A percentile compares a stretch with the other conserved stretches of the same genome.
These are phyloP conservation scores for Cichladusa arquata DNA, from an alignment of 2,113 vertebrate genomes.

Conservation along the genomic window DNA sequence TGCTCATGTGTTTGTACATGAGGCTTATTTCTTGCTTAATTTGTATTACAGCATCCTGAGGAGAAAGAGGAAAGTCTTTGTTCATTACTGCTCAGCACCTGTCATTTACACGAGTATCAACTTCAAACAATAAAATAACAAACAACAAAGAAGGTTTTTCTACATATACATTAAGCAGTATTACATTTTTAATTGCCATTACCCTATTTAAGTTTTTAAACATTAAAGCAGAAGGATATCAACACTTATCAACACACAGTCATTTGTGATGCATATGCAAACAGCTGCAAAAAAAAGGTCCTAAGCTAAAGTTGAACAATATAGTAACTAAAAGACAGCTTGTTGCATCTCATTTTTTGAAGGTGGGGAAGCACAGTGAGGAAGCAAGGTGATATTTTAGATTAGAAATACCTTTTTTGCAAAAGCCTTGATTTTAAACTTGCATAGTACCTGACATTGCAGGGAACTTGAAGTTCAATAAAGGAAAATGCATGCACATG, in stretches of 20 bases:
- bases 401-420: neutral
- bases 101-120: neutral
- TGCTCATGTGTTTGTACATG: neutral
- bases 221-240: neutral
- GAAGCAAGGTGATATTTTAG: neutral
- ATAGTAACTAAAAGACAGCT: neutral
- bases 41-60: neutral
- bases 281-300: neutral
- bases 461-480: constrained; percentile 30
- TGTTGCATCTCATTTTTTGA: neutral
- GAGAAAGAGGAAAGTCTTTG: neutral
- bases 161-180: neutral
- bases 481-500: neutral
- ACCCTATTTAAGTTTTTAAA: neutral
- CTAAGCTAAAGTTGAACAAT: neutral
- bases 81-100: neutral
- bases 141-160: neutral
- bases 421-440: constrained; percentile 15
- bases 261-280: neutral
- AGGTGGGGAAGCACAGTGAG: neutral
- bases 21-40: neutral
- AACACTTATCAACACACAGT: neutral
- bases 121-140: neutral
- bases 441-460: neutral
- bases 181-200: neutral